A percentile compares a stretch with the other conserved stretches of the same genome.
These are phyloP conservation scores for Burhinus bistriatus DNA, from an alignment of 2,113 vertebrate species.

Conservation along the genomic window DNA sequence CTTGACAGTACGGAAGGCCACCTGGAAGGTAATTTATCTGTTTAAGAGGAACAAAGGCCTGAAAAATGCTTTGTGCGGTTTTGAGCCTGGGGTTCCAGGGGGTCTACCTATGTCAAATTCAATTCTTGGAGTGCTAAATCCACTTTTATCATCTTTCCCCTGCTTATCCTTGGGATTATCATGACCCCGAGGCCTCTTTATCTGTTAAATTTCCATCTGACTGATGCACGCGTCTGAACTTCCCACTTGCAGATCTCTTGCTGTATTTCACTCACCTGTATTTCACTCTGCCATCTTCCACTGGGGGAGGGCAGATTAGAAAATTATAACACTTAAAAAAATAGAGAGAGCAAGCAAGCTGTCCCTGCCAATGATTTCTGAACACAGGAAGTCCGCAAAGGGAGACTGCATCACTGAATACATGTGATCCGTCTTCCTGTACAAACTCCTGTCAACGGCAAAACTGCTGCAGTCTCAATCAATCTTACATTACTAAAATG, in stretches of 20 bases:
- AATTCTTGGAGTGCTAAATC: not conserved
- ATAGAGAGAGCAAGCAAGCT: not conserved
- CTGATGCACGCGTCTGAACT: not conserved
- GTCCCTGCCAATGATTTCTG: not conserved
- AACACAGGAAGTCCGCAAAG: not conserved
- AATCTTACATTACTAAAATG: not conserved
- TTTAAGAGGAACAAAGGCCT: not conserved
- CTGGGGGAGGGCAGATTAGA: not conserved
- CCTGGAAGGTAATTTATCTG: not conserved
- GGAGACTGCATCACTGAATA: not conserved
- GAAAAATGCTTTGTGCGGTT: not conserved
- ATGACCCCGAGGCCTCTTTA: not conserved
- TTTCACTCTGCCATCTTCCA: not conserved
- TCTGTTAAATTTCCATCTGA: not conserved
- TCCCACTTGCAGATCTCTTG: not conserved
- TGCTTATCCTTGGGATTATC: not conserved
- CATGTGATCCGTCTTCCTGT: not conserved
- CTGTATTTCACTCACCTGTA: not conserved
- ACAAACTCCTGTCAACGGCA: not conserved
- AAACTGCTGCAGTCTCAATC: slow-evolving; percentile 9
- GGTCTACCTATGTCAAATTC: not conserved
- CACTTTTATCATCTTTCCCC: not conserved
- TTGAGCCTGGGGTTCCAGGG: not conserved
- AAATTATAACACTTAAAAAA: not conserved
- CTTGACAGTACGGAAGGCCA: not conserved